Conservation (phyloP, 2,113 vertebrate species). For the Nesogale talazaci region DNA sequence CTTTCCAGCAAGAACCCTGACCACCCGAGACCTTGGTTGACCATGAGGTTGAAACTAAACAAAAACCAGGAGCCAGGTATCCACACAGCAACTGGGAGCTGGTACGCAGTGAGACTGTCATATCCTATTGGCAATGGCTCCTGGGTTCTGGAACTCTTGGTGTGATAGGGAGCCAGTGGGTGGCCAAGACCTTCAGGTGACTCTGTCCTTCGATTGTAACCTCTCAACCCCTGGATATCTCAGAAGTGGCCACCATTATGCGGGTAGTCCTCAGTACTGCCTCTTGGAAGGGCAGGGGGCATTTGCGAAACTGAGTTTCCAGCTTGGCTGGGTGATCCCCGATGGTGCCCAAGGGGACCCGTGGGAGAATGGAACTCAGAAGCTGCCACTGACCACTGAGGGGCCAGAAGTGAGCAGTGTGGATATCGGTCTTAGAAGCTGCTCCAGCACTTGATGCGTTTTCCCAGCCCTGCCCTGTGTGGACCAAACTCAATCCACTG, state of each 20-base stretch:
- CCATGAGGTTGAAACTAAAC: rapidly evolving
- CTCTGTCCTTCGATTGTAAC: rapidly evolving
- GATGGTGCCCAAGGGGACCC: not conserved
- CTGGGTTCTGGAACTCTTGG: rapidly evolving
- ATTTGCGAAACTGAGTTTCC: rapidly evolving
- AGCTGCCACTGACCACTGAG: not conserved
- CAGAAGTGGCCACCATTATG: rapidly evolving
- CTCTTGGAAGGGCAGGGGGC: rapidly evolving
- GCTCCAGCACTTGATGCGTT: too few species aligned
- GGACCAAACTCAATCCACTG: too few species aligned
- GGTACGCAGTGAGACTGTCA: rapidly evolving
- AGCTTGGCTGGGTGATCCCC: not conserved
- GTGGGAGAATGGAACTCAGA: not conserved
- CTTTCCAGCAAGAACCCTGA: rapidly evolving
- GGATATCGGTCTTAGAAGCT: rapidly evolving
- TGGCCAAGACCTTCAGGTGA: too few species aligned
- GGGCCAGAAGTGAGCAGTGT: rapidly evolving
- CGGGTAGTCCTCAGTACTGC: rapidly evolving
- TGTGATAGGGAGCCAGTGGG: not conserved
- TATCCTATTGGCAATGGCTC: rapidly evolving
- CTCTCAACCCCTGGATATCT: too few species aligned
- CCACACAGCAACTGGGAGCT: rapidly evolving
- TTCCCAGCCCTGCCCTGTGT: too few species aligned
- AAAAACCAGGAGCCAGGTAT: rapidly evolving
- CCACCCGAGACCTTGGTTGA: rapidly evolving